These are phyloP conservation scores for Cochlearius cochlearius DNA, from an alignment of 2,113 vertebrate species.

Conservation along the genomic window DNA sequence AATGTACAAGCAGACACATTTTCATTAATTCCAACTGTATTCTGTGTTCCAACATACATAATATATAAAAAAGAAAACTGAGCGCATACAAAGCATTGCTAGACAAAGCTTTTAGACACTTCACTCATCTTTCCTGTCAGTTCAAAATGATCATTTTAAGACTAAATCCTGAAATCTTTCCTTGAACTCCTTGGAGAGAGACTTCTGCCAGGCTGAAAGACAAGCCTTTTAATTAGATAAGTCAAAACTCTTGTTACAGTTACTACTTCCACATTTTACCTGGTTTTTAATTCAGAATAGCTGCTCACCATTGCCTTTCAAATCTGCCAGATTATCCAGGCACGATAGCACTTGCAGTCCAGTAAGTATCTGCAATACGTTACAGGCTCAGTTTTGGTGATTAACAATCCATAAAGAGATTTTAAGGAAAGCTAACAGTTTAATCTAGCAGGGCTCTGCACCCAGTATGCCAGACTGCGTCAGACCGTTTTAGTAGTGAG, in stretches of 20 bases:
- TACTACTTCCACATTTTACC: neutral
- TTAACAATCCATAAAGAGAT: conserved; percentile 77
- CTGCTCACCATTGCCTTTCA: neutral
- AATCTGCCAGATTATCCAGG: conserved; percentile 58
- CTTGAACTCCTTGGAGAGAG: neutral
- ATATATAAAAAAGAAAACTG: conserved; percentile 14
- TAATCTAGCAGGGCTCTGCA: conserved; percentile 66
- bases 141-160: conserved; percentile 17
- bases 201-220: neutral
- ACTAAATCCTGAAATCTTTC: neutral
- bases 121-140: neutral
- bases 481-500: conserved; percentile 31
- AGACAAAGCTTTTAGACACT: neutral
- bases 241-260: neutral
- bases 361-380: conserved; percentile 73
- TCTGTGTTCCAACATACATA: neutral
- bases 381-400: conserved; percentile 69
- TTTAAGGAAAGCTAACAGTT: conserved; percentile 70
- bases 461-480: conserved; percentile 12
- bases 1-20: neutral
- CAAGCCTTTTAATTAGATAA: conserved; percentile 5
- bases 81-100: neutral
- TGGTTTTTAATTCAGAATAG: conserved; percentile 23
- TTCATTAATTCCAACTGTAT: neutral
- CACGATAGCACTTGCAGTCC: conserved; percentile 6